Evolutionary conservation across 2,797 vertebrate species (phyloP), one percentile per base, ranked within the genome.

Genomic region (Glyptemys insculpta): DNA sequence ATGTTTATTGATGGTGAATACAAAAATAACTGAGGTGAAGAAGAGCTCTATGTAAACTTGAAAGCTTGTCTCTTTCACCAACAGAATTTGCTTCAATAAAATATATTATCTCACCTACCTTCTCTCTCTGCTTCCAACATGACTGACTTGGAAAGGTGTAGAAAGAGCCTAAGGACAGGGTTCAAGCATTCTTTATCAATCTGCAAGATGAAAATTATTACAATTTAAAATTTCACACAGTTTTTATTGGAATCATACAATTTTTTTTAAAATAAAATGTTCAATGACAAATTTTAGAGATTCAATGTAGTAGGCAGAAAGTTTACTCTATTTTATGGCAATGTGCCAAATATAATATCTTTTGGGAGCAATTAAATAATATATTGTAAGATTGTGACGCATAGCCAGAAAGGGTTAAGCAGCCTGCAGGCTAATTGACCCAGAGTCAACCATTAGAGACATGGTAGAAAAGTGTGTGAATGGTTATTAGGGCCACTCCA

Each of bases 231-330:
- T 92, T 96, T 88, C 96, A 65, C 96, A 65, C 29, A 50, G 92
- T 86, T 98, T 95, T 89, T 85, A 4, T 86, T 98, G 97, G 96
- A 94, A 37, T 5, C 68, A 1, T 92, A 95, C 93, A 96, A 87
- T 47, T 9, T 92, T 89, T 96, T 89, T 84, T 93, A 94, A 94
- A 94, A 90, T 91, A 93, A 85, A 93, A 91, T 96, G 94, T 96
- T 93, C 89, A 97, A 95, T 94, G 89, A 96, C 92, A 96, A 93
- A 95, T 90, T 79, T 79, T 44, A 16, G 84, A 96, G 96, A 91
- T 96, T 94, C 29, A 56, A 93, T 96, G 91, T 85, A 9, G 34
- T 19, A 19, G 86, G 91, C 90, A 9, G 1, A 95, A 92, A 96
- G 96, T 94, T 96, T 96, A 93, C 90, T 85, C 83, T 89, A 56